Evolutionary conservation across 2,888 invertebrate species (phyloP).

Genomic region (Corbicula japonica): DNA sequence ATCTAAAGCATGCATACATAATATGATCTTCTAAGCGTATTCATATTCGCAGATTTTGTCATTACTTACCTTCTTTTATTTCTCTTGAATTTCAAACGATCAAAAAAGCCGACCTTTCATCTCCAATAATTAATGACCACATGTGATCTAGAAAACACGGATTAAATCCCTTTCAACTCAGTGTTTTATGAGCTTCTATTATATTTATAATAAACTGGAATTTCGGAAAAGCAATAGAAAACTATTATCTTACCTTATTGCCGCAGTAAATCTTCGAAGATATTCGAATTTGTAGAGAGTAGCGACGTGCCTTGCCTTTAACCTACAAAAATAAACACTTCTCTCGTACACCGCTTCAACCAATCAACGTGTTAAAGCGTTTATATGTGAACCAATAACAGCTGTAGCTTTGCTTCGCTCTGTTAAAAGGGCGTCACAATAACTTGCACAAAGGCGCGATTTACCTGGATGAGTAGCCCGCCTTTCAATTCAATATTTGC

Average conservation of each 20-base stretch:
- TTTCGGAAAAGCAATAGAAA: constrained; percentile 66
- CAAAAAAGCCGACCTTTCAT: too few species aligned
- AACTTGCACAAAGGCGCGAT: too few species aligned
- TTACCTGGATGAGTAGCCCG: too few species aligned
- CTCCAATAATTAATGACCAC: constrained; percentile 47
- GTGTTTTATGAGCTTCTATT: constrained; percentile 60
- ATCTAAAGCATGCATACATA: too few species aligned
- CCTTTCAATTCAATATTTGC: too few species aligned
- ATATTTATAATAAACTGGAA: constrained; percentile 65
- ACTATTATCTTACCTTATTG: constrained; percentile 64
- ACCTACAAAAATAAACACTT: constrained; percentile 20
- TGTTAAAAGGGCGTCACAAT: too few species aligned
- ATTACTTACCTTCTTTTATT: too few species aligned
- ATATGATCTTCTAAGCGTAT: too few species aligned
- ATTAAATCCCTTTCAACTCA: constrained; percentile 48
- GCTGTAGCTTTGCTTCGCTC: too few species aligned
- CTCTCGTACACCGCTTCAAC: constrained; percentile 20
- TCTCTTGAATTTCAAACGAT: too few species aligned
- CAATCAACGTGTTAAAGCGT: constrained; percentile 24
- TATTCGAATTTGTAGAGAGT: constrained; percentile 19
- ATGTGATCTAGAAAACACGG: constrained; percentile 19
- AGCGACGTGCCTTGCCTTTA: constrained; percentile 19
- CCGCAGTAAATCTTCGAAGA: constrained; percentile 61
- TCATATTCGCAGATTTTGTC: too few species aligned
- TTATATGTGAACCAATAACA: constrained; percentile 31